Base-by-base conservation (phyloP, 1,140 invertebrate species). In the Hydropsyche tenuis region DNA sequence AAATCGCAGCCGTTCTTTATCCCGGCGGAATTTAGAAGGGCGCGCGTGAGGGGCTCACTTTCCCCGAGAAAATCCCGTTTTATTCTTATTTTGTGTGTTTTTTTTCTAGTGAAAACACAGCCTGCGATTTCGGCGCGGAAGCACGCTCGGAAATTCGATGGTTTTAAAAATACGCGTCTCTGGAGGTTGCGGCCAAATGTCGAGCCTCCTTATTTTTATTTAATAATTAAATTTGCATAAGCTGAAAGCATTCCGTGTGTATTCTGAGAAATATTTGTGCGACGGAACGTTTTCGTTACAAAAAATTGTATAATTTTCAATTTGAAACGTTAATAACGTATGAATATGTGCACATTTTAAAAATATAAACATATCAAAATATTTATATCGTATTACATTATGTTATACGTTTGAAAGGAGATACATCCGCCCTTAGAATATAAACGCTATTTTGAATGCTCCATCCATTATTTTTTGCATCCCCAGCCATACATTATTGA, bases 1-100 rank as follows among this genome's bases (percentile, higher is more conserved):
- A 70, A 56, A 70, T 70, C 68, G 68, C 68, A 56, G 51, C 27
- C 68, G 68, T 70, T 70, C 68, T 56, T 70, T 70, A 70, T 70
- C 68, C 68, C 51, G 37, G 25, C 7, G 68, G 68, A 70, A 70
- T 70, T 70, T 70, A 46, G 68, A 56, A 45, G 14, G 51, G 51
- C 48, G 68, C 23, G 65, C 68, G 68, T 70, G 68, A 70, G 68
- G 68, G 68, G 56, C 68, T 68, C 45, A 45, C 45, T 48, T 48
- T 68, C 45, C 23, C 23, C 16, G 43, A 16, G 65, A 43, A 68
- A 46, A 48, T 68, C 42, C 65, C 12, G 16, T 65, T 65, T 65
- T 48, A 68, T 68, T 68, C 42, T 23, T 60, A 27, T 60, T 60
- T 60, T 60, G 56, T 25, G 23, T 25, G 12, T 60, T 37, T 37